Percentiles rank a stretch among this genome's conserved stretches.
These are phyloP conservation scores for Biston stratarius DNA, from an alignment of 2,888 invertebrate species.

Conservation along the genomic window DNA sequence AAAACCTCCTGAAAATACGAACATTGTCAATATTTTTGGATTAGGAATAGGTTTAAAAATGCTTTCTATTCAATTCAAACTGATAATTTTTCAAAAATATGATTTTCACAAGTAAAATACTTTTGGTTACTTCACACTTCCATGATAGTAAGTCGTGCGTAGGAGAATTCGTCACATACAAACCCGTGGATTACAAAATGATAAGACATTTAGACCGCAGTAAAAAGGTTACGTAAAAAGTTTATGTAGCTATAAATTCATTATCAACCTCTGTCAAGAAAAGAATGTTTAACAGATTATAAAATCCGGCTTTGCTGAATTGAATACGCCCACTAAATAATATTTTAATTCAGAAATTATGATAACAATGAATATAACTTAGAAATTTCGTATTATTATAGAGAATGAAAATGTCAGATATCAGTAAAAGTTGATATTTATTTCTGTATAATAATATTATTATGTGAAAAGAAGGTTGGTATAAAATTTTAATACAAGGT, in stretches of 20 bases:
- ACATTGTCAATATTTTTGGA: too few relatives aligned
- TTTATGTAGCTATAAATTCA: constrained; percentile 27
- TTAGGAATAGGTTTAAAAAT: too few relatives aligned
- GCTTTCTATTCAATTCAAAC: too few relatives aligned
- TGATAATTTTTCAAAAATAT: too few relatives aligned
- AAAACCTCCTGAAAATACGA: too few relatives aligned
- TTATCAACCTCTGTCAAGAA: constrained; percentile 21
- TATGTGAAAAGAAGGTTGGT: too few relatives aligned
- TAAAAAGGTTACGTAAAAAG: constrained; percentile 24
- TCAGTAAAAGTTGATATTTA: too few relatives aligned
- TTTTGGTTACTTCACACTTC: not conserved
- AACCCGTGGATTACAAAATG: constrained; percentile 15
- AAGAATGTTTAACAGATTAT: constrained; percentile 26
- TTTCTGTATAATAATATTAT: too few relatives aligned
- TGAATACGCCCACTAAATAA: constrained; percentile 21
- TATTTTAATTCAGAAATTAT: constrained; percentile 25
- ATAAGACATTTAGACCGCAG: constrained; percentile 27
- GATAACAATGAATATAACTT: constrained; percentile 17
- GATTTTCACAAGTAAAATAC: too few relatives aligned
- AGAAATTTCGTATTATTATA: constrained; percentile 13
- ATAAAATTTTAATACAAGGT: too few relatives aligned
- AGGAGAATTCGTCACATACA: constrained; percentile 30
- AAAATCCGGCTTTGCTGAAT: constrained; percentile 17
- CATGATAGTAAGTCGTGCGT: constrained; percentile 16
- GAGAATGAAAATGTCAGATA: not conserved